Base-by-base conservation (phyloP, 2,888 invertebrate genomes). In the Cheilosia pagana region DNA sequence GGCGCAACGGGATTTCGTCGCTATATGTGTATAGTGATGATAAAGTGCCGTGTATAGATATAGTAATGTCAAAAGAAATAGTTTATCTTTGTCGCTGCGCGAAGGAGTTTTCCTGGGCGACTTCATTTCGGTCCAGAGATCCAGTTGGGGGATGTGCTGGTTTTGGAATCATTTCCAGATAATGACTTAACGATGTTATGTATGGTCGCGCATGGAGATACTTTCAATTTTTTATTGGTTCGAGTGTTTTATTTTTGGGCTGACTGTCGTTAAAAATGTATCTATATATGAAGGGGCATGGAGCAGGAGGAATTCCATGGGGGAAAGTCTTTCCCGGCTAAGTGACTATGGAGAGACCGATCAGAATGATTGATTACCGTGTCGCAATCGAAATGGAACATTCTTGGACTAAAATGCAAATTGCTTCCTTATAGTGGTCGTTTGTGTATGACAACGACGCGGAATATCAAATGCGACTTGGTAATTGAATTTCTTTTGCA, bases 171-270 rank as follows among this genome's bases (percentile, higher is more conserved):
- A 62, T 75, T 70, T 76, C 59, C 65, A 70, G 75, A 85, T 85
- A 81, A 85, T 85, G 85, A 85, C 81, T 85, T 85, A 85, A 85
- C 85, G 81, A 71, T 85, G 75, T 81, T 85, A 75, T 75, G 70
- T 75, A 35, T 12, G 12, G 35, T 3, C 12, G 79, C 12, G 79
- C 23, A 60, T 50, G 67, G 59, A 14, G 59, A 81, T 71, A 85
- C 85, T 85, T 85, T 85, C 81, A 85, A 57, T 81, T 85, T 85
- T 85, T 53, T 74, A 77, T 70, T 77, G 70, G 45, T 52, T 45
- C 35, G 8, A 19, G 43, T 14, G 16, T 35, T 1, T 39, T 48
- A 23, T 50, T 41, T 62, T 43, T 68, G 21, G 52, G 28, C 16
- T 41, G 62, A 75, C 55, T 48, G 39, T 62, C 31, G 53, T 62